Evolutionary conservation across 2,797 vertebrate species (phyloP), one percentile per base, ranked within the genome.

Genomic region (Anguilla obscura): DNA sequence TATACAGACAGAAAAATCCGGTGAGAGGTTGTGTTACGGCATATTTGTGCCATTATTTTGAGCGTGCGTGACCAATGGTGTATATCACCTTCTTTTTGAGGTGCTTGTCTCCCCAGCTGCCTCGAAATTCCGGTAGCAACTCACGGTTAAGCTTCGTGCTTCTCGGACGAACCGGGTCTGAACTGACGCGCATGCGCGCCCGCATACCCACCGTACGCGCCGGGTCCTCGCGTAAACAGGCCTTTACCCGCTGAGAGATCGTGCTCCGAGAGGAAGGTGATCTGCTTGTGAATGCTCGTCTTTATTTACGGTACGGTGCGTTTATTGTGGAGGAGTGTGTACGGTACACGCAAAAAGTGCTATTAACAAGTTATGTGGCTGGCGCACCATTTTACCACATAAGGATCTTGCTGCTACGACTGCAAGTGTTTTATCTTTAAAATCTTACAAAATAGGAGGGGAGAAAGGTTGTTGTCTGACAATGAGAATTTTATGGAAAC

Each of bases 331-430:
- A 93, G 94, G 95, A 91, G 91, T 89, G 92, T 94, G 90, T 95
- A 91, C 94, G 93, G 90, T 95, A 91, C 94, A 93, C 94, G 94
- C 97, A 93, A 88, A 45, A 97, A 97, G 96, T 97, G 97, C 96
- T 97, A 95, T 97, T 97, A 96, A 14, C 91, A 92, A 91, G 92
- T 93, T 91, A 94, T 92, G 92, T 95, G 94, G 94, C 86, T 93
- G 90, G 91, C 93, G 91, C 93, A 91, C 94, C 93, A 93, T 93
- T 92, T 94, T 92, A 94, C 95, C 95, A 96, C 94, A 93, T 93
- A 94, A 94, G 88, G 94, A 94, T 93, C 93, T 96, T 96, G 96
- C 96, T 96, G 95, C 97, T 97, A 93, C 96, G 93, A 91, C 93
- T 93, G 92, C 94, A 94, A 96, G 91, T 92, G 91, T 94, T 94